Conservation (phyloP, 1,140 invertebrate genomes). For the Pemphigus obesinymphae region DNA sequence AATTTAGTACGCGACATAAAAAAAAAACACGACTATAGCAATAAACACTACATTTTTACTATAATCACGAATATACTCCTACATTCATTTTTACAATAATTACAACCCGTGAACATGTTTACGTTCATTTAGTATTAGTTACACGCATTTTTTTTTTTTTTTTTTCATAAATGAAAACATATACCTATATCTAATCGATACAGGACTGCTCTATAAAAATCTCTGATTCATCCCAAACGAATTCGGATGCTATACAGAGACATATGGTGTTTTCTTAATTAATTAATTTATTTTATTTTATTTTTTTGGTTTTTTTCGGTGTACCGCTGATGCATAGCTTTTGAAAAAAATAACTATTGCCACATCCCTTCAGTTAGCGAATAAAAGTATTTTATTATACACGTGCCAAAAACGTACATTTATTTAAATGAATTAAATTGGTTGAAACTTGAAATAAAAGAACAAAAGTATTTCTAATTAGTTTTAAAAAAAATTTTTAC, state of each 20-base stretch:
- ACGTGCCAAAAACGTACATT: background rate
- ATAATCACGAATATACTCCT: background rate
- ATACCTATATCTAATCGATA: background rate
- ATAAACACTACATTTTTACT: background rate
- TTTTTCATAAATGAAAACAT: no score
- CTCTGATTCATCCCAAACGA: background rate
- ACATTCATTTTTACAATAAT: background rate
- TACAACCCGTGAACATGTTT: background rate
- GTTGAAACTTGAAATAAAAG: background rate
- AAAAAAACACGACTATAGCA: background rate
- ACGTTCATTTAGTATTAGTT: background rate
- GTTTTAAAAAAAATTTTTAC: background rate
- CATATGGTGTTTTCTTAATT: background rate
- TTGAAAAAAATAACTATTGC: background rate
- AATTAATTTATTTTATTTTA: no score
- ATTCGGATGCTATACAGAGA: background rate
- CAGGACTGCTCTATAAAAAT: background rate
- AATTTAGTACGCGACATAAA: background rate
- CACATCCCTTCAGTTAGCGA: background rate
- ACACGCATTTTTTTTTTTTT: background rate
- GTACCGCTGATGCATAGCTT: background rate
- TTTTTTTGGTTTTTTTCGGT: background rate
- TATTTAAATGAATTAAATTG: background rate
- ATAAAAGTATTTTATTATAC: background rate
- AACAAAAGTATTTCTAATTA: background rate